A percentile compares a stretch with the other conserved stretches of the same genome.
Evolutionary conservation across 92 coral and sea anemone species (phyloP).

Genomic region (Bergia sp.): DNA sequence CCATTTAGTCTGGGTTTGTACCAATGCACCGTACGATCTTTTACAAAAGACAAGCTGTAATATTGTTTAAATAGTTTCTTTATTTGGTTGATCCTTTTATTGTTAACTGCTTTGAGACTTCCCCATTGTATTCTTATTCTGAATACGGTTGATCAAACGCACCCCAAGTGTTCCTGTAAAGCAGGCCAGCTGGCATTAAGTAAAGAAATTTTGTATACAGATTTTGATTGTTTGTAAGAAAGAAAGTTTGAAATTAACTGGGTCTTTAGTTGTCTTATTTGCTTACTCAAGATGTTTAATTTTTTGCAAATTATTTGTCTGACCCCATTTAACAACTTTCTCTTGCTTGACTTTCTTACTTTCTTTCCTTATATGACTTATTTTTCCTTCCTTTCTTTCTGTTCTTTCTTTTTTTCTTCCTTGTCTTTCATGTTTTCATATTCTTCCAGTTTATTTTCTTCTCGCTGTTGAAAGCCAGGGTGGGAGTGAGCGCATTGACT

Average conservation of each 20-base stretch:
- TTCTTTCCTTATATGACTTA: not conserved
- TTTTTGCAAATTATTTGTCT: not conserved
- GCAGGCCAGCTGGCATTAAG: not conserved
- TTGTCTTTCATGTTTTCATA: not conserved
- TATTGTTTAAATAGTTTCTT: not conserved
- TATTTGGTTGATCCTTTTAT: no score
- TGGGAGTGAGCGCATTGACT: no score
- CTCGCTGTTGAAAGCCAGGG: no score
- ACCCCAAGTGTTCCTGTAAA: not conserved
- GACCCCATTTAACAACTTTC: not conserved
- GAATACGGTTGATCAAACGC: no score
- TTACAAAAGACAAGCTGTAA: not conserved
- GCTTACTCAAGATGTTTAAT: no score
- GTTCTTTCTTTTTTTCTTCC: not conserved
- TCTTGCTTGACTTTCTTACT: constrained; percentile 1
- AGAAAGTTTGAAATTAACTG: not conserved
- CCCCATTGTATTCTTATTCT: no score
- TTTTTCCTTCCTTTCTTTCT: not conserved
- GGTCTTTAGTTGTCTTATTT: no score
- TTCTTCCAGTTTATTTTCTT: not conserved
- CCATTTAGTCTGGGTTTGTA: no score
- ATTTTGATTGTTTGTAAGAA: constrained; percentile 10
- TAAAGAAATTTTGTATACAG: not conserved
- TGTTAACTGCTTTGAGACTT: no score
- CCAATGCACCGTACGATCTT: no score